Evolutionary conservation across 1,140 invertebrate species (phyloP), one percentile per base, ranked within the genome.

Genomic region (Bombus vancouverensis): DNA sequence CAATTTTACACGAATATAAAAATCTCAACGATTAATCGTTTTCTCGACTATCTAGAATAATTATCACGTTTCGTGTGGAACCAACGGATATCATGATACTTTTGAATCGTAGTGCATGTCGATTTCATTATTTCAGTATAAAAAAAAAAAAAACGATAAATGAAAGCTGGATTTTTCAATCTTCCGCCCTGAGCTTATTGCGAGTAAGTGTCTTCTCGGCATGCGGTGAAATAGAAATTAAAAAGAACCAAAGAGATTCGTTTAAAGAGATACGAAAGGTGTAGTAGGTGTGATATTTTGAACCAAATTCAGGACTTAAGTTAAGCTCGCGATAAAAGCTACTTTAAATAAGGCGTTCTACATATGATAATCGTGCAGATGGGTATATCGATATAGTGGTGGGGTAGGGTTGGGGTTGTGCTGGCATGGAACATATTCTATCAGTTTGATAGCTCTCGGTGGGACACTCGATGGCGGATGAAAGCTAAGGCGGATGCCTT

Each of bases 361-460:
- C 90, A 80, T 91, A 93, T 92, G 90, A 89, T 92, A 92, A 93
- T 93, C 88, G 91, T 62, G 32, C 83, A 66, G 66, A 53, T 42
- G 37, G 37, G 25, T 53, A 9, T 42, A 13, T 34, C 68, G 83
- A 85, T 79, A 72, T 57, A 66, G 57, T 62, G 6, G 47, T 53
- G 47, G 47, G 18, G 47, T 22, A 15, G 12, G 10, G 47, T 53
- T 53, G 68, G 22, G 68, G 34, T 76, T 62, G 57, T 66, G 66
- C 65, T 76, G 78, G 34, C 85, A 73, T 53, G 78, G 88, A 90
- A 89, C 87, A 91, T 93, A 92, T 93, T 93, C 91, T 93, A 93
- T 92, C 92, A 91, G 92, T 92, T 89, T 92, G 90, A 94, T 94
- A 92, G 91, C 92, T 92, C 92, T 93, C 92, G 70, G 78, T 73